A percentile compares a stretch with the other conserved stretches of the same genome.
Conservation (phyloP, 2,113 vertebrate genomes). For the Protobothrops mucrosquamatus region DNA sequence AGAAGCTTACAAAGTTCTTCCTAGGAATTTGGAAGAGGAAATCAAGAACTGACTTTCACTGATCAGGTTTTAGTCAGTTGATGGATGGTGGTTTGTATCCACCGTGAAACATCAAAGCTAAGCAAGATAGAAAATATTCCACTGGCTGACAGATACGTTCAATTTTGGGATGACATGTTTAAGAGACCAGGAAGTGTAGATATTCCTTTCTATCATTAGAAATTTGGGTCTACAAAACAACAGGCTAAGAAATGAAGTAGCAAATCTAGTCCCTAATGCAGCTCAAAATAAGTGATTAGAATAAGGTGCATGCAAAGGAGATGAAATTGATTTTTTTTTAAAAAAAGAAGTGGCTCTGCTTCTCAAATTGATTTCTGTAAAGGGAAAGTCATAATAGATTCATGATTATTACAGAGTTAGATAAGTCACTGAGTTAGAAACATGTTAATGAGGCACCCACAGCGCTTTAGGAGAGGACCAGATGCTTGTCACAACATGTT, state of each 20-base stretch:
- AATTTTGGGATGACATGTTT: neutral
- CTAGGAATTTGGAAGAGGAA: neutral
- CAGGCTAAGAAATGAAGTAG: slow-evolving; percentile 3
- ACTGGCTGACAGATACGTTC: neutral
- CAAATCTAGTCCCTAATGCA: neutral
- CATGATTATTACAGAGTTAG: neutral
- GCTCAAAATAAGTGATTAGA: slow-evolving; percentile 9
- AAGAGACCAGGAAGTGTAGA: neutral
- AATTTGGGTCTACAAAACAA: neutral
- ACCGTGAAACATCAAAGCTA: slow-evolving; percentile 7
- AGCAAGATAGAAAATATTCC: slow-evolving; percentile 7
- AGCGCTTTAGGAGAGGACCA: neutral
- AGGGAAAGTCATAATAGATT: neutral
- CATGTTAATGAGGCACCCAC: neutral
- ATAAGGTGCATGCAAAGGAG: neutral
- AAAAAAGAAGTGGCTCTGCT: neutral
- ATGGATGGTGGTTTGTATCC: neutral
- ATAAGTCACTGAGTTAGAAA: neutral
- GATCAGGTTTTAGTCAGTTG: neutral
- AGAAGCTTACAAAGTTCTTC: neutral
- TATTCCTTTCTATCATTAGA: neutral
- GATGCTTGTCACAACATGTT: neutral
- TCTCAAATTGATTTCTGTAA: slow-evolving; percentile 1
- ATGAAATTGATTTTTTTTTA: neutral
- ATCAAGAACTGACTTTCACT: neutral